Conservation (phyloP, 2,797 vertebrate species). For the Onychomys torridus region DNA sequence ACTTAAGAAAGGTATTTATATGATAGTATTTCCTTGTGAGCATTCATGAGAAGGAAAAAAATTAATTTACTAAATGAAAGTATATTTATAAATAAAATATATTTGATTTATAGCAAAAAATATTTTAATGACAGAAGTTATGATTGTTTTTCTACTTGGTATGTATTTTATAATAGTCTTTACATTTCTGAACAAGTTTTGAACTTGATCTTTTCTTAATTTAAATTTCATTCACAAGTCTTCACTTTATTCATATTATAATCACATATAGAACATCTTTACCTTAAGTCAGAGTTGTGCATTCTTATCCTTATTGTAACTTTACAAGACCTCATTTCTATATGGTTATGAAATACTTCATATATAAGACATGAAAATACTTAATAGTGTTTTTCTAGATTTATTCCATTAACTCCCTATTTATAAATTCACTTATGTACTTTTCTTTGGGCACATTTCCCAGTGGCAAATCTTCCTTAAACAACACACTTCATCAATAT, state of each 20-base stretch:
- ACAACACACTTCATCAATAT: neutral
- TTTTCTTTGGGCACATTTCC: conserved; percentile 51
- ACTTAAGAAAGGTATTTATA: neutral
- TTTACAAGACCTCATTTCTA: neutral
- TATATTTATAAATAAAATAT: conserved; percentile 21
- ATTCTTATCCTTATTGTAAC: neutral
- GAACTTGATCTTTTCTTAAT: conserved; percentile 37
- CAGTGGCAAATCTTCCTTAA: neutral
- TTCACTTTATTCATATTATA: neutral
- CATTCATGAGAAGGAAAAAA: conserved; percentile 14
- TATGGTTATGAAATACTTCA: conserved; percentile 26
- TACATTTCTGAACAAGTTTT: conserved; percentile 44
- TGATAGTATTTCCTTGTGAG: conserved; percentile 26
- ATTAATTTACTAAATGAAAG: conserved; percentile 1
- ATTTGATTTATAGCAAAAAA: conserved; percentile 49
- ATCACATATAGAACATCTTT: neutral
- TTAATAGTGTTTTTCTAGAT: conserved; percentile 34
- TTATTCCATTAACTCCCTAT: conserved; percentile 14
- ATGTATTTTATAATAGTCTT: conserved; percentile 21
- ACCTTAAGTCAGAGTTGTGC: neutral
- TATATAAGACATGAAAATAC: neutral
- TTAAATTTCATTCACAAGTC: conserved; percentile 39
- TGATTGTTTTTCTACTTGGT: neutral
- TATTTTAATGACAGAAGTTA: conserved; percentile 28
- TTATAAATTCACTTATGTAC: conserved; percentile 49